Base-by-base conservation (phyloP, 2,888 invertebrate species). In the Quadroppia sp. region DNA sequence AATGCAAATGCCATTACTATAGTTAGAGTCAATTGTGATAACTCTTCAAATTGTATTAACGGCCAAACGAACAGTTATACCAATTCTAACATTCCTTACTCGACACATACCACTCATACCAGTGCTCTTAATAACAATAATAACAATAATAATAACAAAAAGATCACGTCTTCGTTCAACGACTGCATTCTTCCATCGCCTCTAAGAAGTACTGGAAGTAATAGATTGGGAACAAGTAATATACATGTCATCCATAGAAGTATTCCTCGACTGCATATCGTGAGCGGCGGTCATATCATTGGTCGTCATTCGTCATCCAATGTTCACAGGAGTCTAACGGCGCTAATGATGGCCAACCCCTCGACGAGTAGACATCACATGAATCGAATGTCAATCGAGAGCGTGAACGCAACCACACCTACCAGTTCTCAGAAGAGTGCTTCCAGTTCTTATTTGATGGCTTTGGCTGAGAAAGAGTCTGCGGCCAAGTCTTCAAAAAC, bases 401-500 rank as follows among this genome's bases (percentile, higher is more conserved):
- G 73, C 23, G 61, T 75, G 13, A 73, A 36, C 28, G 48, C 48
- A n/a, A 30, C 71, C 15, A 75, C 71, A 28, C 48, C 75, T 11
- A 56, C 56, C 23, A 71, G 75, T 30, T 75, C 75, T 71, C 75
- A 73, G 32, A 75, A 75, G 42, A 75, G 75, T 73, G 75, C 75
- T 7, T 75, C 75, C 23, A 71, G 70, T 28, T 75, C 75, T 50
- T 75, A 75, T 28, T 32, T 75, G 32, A 36, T 73, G 23, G 75
- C 75, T n/a, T 32, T 75, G 6, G 59, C 69, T 36, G 75, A 75
- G 50, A 73, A 73, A 64, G 75, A 75, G 64, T 56, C 67, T 9
- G 56, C 50, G 7, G 23, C 72, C 11, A 73, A 74, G 28, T 74
- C 75, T 23, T 73, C 73, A 9, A 75, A 75, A 73, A 71, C 70